A percentile compares a stretch with the other conserved stretches of the same genome.
phyloP scores from a whole-genome alignment of 2,113 vertebrate genomes.

The Pelmatolapia mariae region DNA sequence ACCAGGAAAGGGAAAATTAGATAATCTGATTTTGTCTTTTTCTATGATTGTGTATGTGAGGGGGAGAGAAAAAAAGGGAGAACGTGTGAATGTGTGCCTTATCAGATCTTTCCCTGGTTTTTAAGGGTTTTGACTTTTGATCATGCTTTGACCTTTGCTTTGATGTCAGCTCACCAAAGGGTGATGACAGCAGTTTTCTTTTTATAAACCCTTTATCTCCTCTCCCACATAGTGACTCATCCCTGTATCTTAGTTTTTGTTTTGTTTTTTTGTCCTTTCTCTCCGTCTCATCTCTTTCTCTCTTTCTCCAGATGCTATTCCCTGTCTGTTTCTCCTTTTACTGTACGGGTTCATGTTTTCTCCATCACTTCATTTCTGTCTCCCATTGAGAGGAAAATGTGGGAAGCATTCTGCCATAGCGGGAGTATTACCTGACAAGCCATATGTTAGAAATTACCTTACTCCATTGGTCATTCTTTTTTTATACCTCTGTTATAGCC shows the following conservation, averaged over 20 bases:
- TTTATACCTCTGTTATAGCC: background rate
- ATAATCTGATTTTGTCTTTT: background rate
- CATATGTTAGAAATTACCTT: conserved; percentile 15
- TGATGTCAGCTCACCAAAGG: background rate
- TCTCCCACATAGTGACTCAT: background rate
- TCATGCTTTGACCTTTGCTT: conserved; percentile 9
- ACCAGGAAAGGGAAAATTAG: background rate
- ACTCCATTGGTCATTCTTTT: background rate
- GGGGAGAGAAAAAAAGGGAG: background rate
- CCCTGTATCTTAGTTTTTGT: background rate
- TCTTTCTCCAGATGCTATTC: conserved; percentile 17
- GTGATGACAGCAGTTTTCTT: background rate
- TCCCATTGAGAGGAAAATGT: background rate
- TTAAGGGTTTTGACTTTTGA: background rate
- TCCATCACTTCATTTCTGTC: background rate
- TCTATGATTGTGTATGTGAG: background rate
- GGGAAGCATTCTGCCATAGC: background rate
- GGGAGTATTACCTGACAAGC: background rate
- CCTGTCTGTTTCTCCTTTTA: background rate
- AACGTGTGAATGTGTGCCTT: background rate
- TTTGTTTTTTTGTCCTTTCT: background rate
- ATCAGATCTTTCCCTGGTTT: background rate
- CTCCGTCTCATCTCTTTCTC: background rate
- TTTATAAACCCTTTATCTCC: background rate
- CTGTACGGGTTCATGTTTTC: background rate